Percentiles rank a stretch among this genome's conserved stretches.
Conservation (phyloP, 2,113 vertebrate species). For the Hippocampus comes region DNA sequence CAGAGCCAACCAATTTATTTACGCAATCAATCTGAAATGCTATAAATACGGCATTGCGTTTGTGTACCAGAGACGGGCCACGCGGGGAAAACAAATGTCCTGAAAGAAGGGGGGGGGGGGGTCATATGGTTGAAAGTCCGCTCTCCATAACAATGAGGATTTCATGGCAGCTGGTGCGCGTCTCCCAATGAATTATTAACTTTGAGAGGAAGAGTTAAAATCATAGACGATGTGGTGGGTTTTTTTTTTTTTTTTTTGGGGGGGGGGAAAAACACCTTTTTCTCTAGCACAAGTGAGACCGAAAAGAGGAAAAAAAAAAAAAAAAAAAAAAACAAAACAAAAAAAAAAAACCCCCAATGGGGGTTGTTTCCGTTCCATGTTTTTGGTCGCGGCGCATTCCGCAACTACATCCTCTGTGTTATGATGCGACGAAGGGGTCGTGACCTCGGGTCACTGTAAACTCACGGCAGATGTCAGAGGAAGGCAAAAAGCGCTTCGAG, state of each 20-base stretch:
- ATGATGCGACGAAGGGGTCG: slow-evolving; percentile 37
- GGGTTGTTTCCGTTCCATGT: slow-evolving; percentile 20
- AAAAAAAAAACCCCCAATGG: not conserved
- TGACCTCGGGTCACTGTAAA: slow-evolving; percentile 40
- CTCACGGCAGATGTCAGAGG: slow-evolving; percentile 58
- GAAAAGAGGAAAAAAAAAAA: too few relatives aligned
- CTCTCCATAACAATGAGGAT: slow-evolving; percentile 30
- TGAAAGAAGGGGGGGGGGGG: not conserved
- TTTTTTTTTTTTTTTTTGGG: not conserved
- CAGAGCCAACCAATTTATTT: slow-evolving; percentile 30
- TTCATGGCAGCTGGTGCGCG: slow-evolving; percentile 25
- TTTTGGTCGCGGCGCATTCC: slow-evolving; percentile 25
- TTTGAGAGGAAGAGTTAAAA: slow-evolving; percentile 10
- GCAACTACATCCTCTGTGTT: slow-evolving; percentile 28
- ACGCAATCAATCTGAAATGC: slow-evolving; percentile 46
- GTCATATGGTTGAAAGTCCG: not conserved
- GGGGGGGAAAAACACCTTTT: too few relatives aligned
- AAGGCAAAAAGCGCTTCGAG: slow-evolving; percentile 17
- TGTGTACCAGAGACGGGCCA: slow-evolving; percentile 32
- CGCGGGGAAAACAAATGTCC: slow-evolving; percentile 36
- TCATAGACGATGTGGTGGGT: not conserved
- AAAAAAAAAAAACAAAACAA: not conserved
- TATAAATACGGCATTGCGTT: slow-evolving; percentile 40
- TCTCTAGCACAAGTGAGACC: too few relatives aligned
- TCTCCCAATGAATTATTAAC: slow-evolving; percentile 34